Percentiles rank a stretch among this genome's conserved stretches.
Conservation (phyloP, 2,888 invertebrate genomes). For the Andrena praecox region DNA sequence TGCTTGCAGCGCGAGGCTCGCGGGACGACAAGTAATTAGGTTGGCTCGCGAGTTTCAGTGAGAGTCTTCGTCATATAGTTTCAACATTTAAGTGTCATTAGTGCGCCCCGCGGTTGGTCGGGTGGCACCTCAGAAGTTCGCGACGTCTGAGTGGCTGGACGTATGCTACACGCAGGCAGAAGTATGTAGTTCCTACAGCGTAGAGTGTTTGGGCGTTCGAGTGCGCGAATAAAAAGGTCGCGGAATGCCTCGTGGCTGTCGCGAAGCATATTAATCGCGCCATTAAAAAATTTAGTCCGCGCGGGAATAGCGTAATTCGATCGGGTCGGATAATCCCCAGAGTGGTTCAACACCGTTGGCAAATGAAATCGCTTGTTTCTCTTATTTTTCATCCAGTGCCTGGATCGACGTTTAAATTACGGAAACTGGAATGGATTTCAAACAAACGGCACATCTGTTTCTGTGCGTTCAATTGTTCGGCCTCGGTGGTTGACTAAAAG, state of each 20-base stretch:
- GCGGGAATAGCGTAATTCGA: slow-evolving; percentile 4
- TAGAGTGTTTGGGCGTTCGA: slow-evolving; percentile 18
- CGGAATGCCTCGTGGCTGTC: slow-evolving; percentile 19
- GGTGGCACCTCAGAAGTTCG: slow-evolving; percentile 58
- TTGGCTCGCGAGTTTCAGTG: slow-evolving; percentile 53
- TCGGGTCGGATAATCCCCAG: background rate
- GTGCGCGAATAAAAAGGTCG: slow-evolving; percentile 25
- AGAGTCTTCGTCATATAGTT: slow-evolving; percentile 69
- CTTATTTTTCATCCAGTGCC: background rate
- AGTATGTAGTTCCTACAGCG: slow-evolving; percentile 19
- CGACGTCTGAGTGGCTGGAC: slow-evolving; percentile 61
- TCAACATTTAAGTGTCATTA: slow-evolving; percentile 72
- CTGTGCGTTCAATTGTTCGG: background rate
- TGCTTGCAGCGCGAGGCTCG: slow-evolving; percentile 7
- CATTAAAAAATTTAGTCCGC: slow-evolving; percentile 21
- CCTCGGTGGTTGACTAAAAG: background rate
- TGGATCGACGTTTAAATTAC: background rate
- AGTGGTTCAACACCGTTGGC: background rate
- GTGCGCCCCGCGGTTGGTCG: slow-evolving; percentile 53
- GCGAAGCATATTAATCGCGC: slow-evolving; percentile 21
- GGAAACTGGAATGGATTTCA: background rate
- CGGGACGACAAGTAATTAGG: slow-evolving; percentile 34
- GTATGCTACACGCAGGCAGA: slow-evolving; percentile 13
- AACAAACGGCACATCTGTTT: background rate
- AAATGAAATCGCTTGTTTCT: background rate